Evolutionary conservation across 2,797 vertebrate species (phyloP), one percentile per base, ranked within the genome.

Genomic region (Acrocephalus scirpaceus): DNA sequence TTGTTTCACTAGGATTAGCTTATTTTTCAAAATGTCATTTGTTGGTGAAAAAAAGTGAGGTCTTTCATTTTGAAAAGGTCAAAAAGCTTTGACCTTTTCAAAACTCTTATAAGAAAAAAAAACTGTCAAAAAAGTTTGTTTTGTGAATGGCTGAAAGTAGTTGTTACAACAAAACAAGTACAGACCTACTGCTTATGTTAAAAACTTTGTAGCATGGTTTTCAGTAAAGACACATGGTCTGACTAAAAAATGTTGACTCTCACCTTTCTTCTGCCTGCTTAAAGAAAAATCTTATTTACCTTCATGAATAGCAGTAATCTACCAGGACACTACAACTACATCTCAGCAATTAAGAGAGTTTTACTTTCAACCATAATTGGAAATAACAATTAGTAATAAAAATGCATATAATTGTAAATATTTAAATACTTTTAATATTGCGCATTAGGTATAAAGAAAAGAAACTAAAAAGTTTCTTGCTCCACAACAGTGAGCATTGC

Each of bases 61-160:
- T 62, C 91, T 96, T 96, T 94, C 91, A 84, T 91, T 92, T 58
- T 96, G 94, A 96, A 96, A 96, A 96, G 95, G 94, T 96, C 95
- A 96, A 95, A 96, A 92, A 88, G 38, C 76, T 95, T 96, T 92
- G 93, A 95, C 91, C 96, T 96, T 96, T 96, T 96, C 93, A 96
- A 80, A 90, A 91, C 71, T 94, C 92, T 91, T 94, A 73, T 42
- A 77, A 65, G 76, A 71, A 94, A 95, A 96, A 95, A 94, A 92
- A 89, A 53, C 69, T 93, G 89, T 94, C 94, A 96, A 89, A 95
- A 95, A 96, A 96, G 89, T 96, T 96, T 95, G 64, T 82, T 95
- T 96, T 95, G 74, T 89, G 88, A 92, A 78, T 38, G 85, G 48
- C 44, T 91, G 84, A 82, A 95, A 85, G 81, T 73, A 89, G 67